phyloP scores from a whole-genome alignment of 2,888 invertebrate species.

The Athalia circularis region DNA sequence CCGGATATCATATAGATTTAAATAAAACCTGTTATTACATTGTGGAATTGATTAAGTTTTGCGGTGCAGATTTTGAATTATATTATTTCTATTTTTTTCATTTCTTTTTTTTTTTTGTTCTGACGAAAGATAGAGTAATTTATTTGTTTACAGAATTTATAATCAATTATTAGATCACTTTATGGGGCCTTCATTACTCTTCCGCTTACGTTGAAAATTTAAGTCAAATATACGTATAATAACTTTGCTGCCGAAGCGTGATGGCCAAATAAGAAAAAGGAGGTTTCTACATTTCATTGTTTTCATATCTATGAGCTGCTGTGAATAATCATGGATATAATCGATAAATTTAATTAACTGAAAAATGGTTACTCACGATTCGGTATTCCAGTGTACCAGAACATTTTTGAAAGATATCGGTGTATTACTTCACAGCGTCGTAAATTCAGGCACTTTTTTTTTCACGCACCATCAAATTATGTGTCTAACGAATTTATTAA shows the following conservation, averaged over 20 bases:
- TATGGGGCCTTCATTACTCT: too few relatives aligned
- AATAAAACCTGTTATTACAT: conserved; percentile 1
- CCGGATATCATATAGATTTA: not conserved
- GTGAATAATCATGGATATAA: not conserved
- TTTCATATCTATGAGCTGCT: not conserved
- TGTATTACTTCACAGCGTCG: not conserved
- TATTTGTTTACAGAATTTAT: too few relatives aligned
- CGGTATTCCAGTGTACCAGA: conserved; percentile 49
- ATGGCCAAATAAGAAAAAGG: too few relatives aligned
- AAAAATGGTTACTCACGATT: conserved; percentile 47
- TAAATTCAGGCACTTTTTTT: conserved; percentile 20
- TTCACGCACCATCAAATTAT: not conserved
- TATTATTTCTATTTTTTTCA: too few relatives aligned
- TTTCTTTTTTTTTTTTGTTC: too few relatives aligned
- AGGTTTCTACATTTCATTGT: not conserved
- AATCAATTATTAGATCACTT: too few relatives aligned
- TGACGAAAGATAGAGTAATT: too few relatives aligned
- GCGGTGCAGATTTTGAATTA: too few relatives aligned
- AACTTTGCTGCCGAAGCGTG: too few relatives aligned
- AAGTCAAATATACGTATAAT: too few relatives aligned
- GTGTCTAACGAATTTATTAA: not conserved
- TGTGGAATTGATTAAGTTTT: not conserved
- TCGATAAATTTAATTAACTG: not conserved
- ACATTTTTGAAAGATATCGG: conserved; percentile 40
- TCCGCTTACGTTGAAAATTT: too few relatives aligned